Percentiles rank a stretch among this genome's conserved stretches.
Evolutionary conservation across 2,797 vertebrate species (phyloP).

Genomic region (Harpagifer antarcticus): DNA sequence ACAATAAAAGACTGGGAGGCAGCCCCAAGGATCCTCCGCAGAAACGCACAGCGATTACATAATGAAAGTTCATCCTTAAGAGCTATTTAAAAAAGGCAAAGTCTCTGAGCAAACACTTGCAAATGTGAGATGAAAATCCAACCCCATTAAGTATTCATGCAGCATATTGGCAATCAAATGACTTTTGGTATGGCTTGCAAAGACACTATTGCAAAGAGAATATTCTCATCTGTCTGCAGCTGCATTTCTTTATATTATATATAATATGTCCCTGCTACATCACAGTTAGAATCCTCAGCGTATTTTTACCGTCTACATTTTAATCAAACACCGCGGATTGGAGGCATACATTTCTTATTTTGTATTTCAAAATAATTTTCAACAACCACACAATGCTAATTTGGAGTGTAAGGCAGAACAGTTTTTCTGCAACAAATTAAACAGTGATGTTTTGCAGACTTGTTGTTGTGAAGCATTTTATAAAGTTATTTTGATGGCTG

Average conservation of each 20-base stretch:
- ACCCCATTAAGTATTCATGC: conserved; percentile 75
- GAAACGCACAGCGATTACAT: conserved; percentile 63
- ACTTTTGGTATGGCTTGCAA: conserved; percentile 46
- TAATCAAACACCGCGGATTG: background rate
- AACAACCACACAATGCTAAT: background rate
- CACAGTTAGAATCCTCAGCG: background rate
- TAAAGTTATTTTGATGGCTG: background rate
- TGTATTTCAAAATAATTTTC: background rate
- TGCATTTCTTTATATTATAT: background rate
- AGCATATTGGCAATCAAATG: conserved; percentile 62
- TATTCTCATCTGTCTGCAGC: conserved; percentile 22
- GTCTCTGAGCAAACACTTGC: conserved; percentile 68
- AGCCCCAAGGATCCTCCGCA: conserved; percentile 57
- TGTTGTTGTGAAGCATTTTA: background rate
- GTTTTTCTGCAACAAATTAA: background rate
- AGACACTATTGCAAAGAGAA: conserved; percentile 30
- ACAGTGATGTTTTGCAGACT: background rate
- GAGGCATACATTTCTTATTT: background rate
- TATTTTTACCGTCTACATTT: background rate
- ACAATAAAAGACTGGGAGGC: conserved; percentile 59
- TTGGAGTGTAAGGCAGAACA: background rate
- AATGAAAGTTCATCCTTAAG: conserved; percentile 67
- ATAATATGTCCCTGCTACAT: background rate
- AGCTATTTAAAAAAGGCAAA: conserved; percentile 65
- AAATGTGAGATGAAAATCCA: conserved; percentile 55